Conservation (phyloP, 2,888 invertebrate species). For the Ceramica pisi region DNA sequence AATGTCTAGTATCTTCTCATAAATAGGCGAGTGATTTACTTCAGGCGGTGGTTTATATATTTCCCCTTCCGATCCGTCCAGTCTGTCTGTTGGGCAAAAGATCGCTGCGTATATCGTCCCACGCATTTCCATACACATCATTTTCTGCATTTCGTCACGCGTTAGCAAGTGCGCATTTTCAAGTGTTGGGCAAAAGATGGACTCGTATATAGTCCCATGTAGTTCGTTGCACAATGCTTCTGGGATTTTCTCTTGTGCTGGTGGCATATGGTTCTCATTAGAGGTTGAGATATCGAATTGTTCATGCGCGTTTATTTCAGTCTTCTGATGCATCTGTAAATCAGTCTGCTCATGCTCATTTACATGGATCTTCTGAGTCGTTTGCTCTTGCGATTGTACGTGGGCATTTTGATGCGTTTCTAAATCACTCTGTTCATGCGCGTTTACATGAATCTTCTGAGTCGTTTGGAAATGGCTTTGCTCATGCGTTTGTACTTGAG, state of each 20-base stretch:
- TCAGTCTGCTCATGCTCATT: too few relatives aligned
- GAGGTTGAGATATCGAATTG: not conserved
- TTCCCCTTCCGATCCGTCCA: not conserved
- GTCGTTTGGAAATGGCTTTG: too few relatives aligned
- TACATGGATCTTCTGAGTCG: too few relatives aligned
- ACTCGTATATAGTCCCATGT: slow-evolving; percentile 7
- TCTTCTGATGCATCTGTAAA: too few relatives aligned
- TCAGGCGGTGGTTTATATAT: not conserved
- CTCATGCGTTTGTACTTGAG: too few relatives aligned
- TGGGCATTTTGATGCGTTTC: too few relatives aligned
- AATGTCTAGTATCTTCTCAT: slow-evolving; percentile 3
- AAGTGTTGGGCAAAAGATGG: slow-evolving; percentile 22
- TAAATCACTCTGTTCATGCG: too few relatives aligned
- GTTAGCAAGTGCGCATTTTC: not conserved
- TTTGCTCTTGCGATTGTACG: too few relatives aligned
- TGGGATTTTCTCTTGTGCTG: not conserved
- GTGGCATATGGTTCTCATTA: not conserved
- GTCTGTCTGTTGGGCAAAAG: slow-evolving; percentile 9
- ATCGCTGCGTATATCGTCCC: slow-evolving; percentile 20
- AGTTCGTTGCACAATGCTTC: slow-evolving; percentile 12
- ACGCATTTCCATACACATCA: slow-evolving; percentile 23
- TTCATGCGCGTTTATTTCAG: not conserved
- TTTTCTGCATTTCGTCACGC: slow-evolving; percentile 4
- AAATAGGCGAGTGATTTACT: not conserved
- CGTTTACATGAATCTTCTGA: too few relatives aligned